A percentile compares a stretch with the other conserved stretches of the same genome.
These are phyloP conservation scores for Drosophila subsilvestris DNA, from an alignment of 2,888 invertebrate genomes.

Conservation along the genomic window DNA sequence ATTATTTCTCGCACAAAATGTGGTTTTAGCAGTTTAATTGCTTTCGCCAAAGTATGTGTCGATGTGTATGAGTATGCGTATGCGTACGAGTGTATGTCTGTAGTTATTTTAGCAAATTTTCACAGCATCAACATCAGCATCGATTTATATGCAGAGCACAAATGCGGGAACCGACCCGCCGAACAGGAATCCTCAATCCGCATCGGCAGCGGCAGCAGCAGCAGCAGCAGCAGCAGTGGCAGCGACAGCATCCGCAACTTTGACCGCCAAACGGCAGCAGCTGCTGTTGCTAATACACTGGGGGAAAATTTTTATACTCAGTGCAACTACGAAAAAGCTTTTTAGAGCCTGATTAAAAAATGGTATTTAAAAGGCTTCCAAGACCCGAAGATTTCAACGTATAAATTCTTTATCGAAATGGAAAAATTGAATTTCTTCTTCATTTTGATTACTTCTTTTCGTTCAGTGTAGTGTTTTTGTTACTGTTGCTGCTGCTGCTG, in stretches of 20 bases:
- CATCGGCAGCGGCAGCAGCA: not conserved
- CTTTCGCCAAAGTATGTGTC: slow-evolving; percentile 62
- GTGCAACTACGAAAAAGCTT: no score
- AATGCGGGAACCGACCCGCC: slow-evolving; percentile 12
- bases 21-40: slow-evolving; percentile 80
- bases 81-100: slow-evolving; percentile 60
- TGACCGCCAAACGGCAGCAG: slow-evolving; percentile 48
- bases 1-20: slow-evolving; percentile 80
- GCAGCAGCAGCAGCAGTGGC: slow-evolving; percentile 7
- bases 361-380: no score
- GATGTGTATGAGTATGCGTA: slow-evolving; percentile 36
- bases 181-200: not conserved
- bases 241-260: slow-evolving; percentile 32
- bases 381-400: no score
- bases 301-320: not conserved
- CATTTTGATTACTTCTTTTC: not conserved
- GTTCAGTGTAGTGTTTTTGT: not conserved
- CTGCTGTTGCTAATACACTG: slow-evolving; percentile 19
- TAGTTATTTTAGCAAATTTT: slow-evolving; percentile 78
- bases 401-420: no score
- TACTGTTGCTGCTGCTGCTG: slow-evolving; percentile 35
- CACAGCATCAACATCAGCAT: slow-evolving; percentile 80
- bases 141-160: slow-evolving; percentile 77
- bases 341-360: no score
- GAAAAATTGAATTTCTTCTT: no score